Base-by-base conservation (phyloP, 1,140 invertebrate species). In the Belonocnema kinseyi region DNA sequence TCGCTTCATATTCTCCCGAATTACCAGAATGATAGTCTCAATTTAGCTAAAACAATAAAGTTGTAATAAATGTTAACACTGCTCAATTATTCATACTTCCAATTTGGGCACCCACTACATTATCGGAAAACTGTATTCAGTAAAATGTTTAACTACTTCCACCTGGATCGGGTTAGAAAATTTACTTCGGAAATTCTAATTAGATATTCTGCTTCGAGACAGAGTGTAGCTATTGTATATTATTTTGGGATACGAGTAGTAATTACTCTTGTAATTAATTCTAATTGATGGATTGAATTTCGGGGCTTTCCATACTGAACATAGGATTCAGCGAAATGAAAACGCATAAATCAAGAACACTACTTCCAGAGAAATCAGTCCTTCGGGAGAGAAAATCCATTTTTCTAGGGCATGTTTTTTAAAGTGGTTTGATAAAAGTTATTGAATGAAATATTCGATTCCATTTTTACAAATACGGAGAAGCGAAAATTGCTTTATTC, bases 251-350 rank as follows among this genome's bases (percentile, higher is more conserved):
- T 58, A 58, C 8, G 26, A 12, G 26, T 26, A 58, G 17, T 58
- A 19, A 58, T 58, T 58, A 58, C 56, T 58, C 26, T 33, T 58
- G 56, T 21, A 58, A 58, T 58, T 17, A 21, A 12, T 58, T 12
- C 11, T 58, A 58, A 58, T 21, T 58, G 56, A 58, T 58, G 19
- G 56, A 58, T 26, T 21, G 56, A 26, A 58, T 58, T 58, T 33
- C 21, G 11, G 14, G 19, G 17, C 19, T 12, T 58, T 26, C 56
- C 56, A 58, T 33, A 58, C 19, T 26, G 13, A 21, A 33, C 26
- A 21, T 26, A 21, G 19, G 56, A 17, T 58, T 26, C 6, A 4
- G 56, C 11, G 26, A 21, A 58, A 21, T 58, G 56, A 11, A 58
- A 21, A 19, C 19, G 26, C 19, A 58, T 58, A 58, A 58, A 58